Base-by-base conservation (phyloP, 1,140 invertebrate genomes). In the Lordiphosa stackelbergi region DNA sequence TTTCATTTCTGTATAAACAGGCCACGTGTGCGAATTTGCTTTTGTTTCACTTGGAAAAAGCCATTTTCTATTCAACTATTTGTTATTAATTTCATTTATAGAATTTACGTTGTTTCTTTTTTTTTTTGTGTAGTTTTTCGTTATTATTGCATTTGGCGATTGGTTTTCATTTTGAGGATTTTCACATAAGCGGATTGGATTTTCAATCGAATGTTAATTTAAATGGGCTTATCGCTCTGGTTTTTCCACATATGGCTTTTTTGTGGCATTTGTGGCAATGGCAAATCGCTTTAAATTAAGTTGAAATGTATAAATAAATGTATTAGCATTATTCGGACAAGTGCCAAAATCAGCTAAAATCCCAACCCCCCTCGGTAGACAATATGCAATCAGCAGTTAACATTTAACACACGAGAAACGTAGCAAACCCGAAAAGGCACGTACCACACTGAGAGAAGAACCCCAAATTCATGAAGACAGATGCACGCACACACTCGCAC, bases 311-410 rank as follows among this genome's bases (percentile, higher is more conserved):
- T 43, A 45, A 46, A 53, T 58, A 11, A 54, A 53, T 55, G 40
- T 60, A 53, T 69, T 66, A 49, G 34, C 42, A 69, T 61, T 69
- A 48, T 45, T 63, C 19, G 16, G 38, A 62, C 53, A 73, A 73
- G 69, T 73, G 69, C 10, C 69, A 38, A 74, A 70, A 74, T 74
- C 71, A 74, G 43, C 53, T 53, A 35, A 22, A 45, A 12, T 3
- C 1, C 41, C 59, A 53, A 53, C 61, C 40, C 12, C 42, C 35
- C 42, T 24, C 22, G 13, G 7, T 43, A 63, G 49, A 77, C 57
- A 75, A 75, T 77, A 77, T 59, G 68, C 73, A 75, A 75, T 74
- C 72, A 74, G 71, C 72, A 74, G 72, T 74, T 74, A 74, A 69
- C 72, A 65, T 74, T 74, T 66, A 75, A 63, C 66, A 73, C 70